Conservation (phyloP, 2,888 invertebrate species). For the Globia sparganii region DNA sequence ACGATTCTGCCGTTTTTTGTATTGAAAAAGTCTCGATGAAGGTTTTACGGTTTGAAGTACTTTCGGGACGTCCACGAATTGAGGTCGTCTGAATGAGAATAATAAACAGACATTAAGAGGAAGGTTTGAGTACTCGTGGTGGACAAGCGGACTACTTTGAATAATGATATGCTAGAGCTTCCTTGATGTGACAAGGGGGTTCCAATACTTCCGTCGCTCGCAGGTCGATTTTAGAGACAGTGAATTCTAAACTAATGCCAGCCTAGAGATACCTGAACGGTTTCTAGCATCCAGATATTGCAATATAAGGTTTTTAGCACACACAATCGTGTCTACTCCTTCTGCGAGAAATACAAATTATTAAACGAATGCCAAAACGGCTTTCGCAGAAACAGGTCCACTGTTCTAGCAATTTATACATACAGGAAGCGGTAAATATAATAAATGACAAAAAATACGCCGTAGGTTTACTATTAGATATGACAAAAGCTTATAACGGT, state of each 20-base stretch:
- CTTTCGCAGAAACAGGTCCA: too few relatives aligned
- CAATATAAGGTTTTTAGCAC: neutral
- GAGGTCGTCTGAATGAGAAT: conserved; percentile 2
- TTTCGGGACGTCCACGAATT: neutral
- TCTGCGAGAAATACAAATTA: too few relatives aligned
- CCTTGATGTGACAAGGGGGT: neutral
- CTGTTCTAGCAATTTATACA: too few relatives aligned
- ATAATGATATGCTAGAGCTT: neutral
- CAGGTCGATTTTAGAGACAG: neutral
- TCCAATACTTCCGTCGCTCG: neutral
- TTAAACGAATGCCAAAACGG: too few relatives aligned
- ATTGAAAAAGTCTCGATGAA: conserved; percentile 5
- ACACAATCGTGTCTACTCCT: neutral
- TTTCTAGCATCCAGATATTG: neutral
- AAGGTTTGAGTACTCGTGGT: neutral
- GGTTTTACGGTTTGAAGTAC: conserved; percentile 8
- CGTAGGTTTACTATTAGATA: too few relatives aligned
- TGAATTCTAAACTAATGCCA: neutral
- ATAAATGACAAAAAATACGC: too few relatives aligned
- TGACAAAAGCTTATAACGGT: too few relatives aligned
- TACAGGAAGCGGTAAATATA: too few relatives aligned
- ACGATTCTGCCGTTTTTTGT: conserved; percentile 8
- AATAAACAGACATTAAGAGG: conserved; percentile 11
- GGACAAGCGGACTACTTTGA: conserved; percentile 7
- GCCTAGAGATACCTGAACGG: too few relatives aligned